Base-by-base conservation (phyloP, 2,888 invertebrate species). In the Chouioia cunea region DNA sequence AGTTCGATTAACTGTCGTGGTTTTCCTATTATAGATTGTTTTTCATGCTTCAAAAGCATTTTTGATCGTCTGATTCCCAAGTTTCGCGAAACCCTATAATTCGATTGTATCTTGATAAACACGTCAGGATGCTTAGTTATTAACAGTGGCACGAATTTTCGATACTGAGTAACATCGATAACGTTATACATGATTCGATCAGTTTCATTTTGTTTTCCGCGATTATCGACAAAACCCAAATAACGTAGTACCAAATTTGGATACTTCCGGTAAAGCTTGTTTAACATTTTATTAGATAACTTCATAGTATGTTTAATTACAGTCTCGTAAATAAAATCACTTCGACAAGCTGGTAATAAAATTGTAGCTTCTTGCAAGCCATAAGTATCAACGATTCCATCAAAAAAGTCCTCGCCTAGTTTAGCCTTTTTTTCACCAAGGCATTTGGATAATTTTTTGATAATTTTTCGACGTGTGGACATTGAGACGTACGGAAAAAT, bases 351-450 rank as follows among this genome's bases (percentile, higher is more conserved):
- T 0, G 74, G 50, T 0, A 85, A 63, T 16, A 85, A 44, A 8
- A 78, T 80, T 8, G 76, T 48, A 0, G 82, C 81, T 10, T 78
- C 75, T 0, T 75, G 57, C 2, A 75, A 23, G 0, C 78, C 79
- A 52, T 82, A 85, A 2, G 46, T 68, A 8, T 69, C 10, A 0
- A 62, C 18, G 0, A 83, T 43, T 0, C 65, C 74, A 0, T 23
- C 3, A 59, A 83, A 86, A 66, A 86, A 81, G 16, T 79, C 66
- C 23, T 82, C 77, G 0, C 83, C 84, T 2, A 81, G 23, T 0
- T 2, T 4, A 0, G 74, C 74, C 8, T 23, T 2, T 23, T 77
- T 77, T 0, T 65, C 46, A 4, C 63, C 63, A 2, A 86, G 68
- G 54, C 76, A 70, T 1, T 27, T 58, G 0, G 80, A 73, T 1